These are phyloP conservation scores for Drosophila paramelanica DNA, from an alignment of 2,888 invertebrate genomes.

Conservation along the genomic window DNA sequence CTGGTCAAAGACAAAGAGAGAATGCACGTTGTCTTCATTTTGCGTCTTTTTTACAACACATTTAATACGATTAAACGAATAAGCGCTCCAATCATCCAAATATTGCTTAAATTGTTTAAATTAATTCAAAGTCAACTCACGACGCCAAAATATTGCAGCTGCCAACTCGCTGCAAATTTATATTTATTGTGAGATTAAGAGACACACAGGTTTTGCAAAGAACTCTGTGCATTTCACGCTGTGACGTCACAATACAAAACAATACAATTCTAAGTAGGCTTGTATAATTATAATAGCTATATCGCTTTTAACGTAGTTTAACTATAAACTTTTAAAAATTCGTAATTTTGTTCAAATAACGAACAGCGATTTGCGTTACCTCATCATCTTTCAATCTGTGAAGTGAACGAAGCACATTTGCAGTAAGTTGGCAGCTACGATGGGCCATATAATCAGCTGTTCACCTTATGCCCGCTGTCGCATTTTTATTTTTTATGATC, in stretches of 20 bases:
- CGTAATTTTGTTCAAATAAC: too few relatives aligned
- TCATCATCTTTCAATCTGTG: neutral
- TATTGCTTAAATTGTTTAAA: constrained; percentile 66
- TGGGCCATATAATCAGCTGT: constrained; percentile 35
- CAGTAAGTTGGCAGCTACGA: constrained; percentile 30
- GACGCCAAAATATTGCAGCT: constrained; percentile 8
- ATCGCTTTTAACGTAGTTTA: too few relatives aligned
- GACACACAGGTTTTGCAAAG: neutral
- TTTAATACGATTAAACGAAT: constrained; percentile 32
- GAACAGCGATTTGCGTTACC: too few relatives aligned
- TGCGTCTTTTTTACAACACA: constrained; percentile 15
- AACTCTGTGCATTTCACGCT: neutral
- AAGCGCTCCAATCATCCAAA: constrained; percentile 29
- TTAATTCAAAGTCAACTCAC: constrained; percentile 49
- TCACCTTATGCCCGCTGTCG: constrained; percentile 16
- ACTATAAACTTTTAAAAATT: too few relatives aligned
- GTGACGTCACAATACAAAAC: neutral
- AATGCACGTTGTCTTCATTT: constrained; percentile 20
- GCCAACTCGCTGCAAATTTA: constrained; percentile 18
- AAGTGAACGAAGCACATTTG: neutral
- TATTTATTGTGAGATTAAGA: neutral
- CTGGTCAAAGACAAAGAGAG: constrained; percentile 15
- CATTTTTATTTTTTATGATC: constrained; percentile 21
- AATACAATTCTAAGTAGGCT: too few relatives aligned
- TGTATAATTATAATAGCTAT: too few relatives aligned